Evolutionary conservation across 2,113 vertebrate species (phyloP).

Genomic region (Progne subis): DNA sequence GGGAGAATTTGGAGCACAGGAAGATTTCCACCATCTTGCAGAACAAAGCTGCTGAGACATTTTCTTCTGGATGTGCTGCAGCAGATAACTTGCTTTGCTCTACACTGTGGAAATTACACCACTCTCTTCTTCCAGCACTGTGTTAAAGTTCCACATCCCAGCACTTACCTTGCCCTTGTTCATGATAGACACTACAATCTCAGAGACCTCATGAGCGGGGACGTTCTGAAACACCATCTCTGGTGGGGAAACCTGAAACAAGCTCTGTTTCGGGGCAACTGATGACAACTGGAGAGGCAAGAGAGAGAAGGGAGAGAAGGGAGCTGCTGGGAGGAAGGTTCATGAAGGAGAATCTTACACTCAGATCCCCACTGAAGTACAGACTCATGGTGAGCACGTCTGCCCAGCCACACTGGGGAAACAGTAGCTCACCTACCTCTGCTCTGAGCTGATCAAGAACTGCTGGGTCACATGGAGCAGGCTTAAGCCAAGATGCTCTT

Average conservation of each 20-base stretch:
- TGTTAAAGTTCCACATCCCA: rapidly evolving
- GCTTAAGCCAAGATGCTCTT: not conserved
- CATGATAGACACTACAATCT: constrained; percentile 75
- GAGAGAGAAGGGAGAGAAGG: not conserved
- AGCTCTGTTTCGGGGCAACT: constrained; percentile 68
- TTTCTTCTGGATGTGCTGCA: not conserved
- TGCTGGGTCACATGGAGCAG: not conserved
- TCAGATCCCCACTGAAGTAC: not conserved
- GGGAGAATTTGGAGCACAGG: not conserved
- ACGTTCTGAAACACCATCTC: constrained; percentile 88
- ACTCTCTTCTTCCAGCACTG: not conserved
- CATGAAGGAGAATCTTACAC: not conserved
- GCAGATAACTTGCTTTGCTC: not conserved
- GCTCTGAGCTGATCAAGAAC: not conserved
- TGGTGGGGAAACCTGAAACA: constrained; percentile 83
- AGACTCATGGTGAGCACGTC: not conserved
- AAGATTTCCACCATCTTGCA: not conserved
- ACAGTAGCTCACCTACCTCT: not conserved
- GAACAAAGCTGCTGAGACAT: not conserved
- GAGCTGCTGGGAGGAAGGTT: not conserved
- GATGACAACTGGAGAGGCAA: constrained; percentile 69
- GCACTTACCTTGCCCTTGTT: constrained; percentile 83
- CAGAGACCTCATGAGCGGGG: constrained; percentile 72
- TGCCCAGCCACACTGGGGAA: not conserved
- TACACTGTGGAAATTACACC: rapidly evolving